A percentile compares a stretch with the other conserved stretches of the same genome.
phyloP scores from a whole-genome alignment of 1,140 invertebrate species.

The Meteorus sp. region DNA sequence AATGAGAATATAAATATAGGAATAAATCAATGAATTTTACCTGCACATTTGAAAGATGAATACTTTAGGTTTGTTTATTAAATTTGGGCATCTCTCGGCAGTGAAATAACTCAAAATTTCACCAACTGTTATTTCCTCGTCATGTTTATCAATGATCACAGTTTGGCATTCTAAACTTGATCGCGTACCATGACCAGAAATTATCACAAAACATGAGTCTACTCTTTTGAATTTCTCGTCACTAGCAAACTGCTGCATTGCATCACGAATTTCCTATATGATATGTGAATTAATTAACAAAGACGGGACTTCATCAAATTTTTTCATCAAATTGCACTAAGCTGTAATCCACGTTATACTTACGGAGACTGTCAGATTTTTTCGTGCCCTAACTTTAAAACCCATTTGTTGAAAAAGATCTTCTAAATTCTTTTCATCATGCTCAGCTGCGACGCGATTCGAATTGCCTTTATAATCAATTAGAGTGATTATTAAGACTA shows the following conservation, averaged over 20 bases:
- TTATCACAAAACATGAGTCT: conserved; percentile 62
- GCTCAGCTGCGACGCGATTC: conserved; percentile 53
- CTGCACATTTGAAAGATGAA: conserved; percentile 79
- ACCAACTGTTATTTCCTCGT: conserved; percentile 38
- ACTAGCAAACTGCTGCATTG: conserved; percentile 46
- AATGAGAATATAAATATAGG: too few species aligned
- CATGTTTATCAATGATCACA: conserved; percentile 44
- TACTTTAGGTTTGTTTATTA: conserved; percentile 74
- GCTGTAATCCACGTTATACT: conserved; percentile 6
- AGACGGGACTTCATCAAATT: too few species aligned
- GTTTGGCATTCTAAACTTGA: conserved; percentile 36
- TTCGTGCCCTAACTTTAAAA: conserved; percentile 54
- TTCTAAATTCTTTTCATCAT: conserved; percentile 58
- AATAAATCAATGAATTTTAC: too few species aligned
- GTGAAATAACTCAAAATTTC: conserved; percentile 66
- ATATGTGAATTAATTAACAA: conserved; percentile 1
- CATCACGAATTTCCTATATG: conserved; percentile 49
- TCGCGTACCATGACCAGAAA: conserved; percentile 63
- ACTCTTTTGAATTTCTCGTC: conserved; percentile 44
- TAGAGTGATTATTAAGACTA: conserved; percentile 61
- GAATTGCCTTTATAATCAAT: conserved; percentile 48
- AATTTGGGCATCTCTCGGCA: conserved; percentile 60
- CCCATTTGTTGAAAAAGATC: conserved; percentile 61
- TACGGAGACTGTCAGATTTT: conserved; percentile 54
- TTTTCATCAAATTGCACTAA: not conserved